Base-by-base conservation (phyloP, 2,888 invertebrate genomes). In the Diaphora mendica region DNA sequence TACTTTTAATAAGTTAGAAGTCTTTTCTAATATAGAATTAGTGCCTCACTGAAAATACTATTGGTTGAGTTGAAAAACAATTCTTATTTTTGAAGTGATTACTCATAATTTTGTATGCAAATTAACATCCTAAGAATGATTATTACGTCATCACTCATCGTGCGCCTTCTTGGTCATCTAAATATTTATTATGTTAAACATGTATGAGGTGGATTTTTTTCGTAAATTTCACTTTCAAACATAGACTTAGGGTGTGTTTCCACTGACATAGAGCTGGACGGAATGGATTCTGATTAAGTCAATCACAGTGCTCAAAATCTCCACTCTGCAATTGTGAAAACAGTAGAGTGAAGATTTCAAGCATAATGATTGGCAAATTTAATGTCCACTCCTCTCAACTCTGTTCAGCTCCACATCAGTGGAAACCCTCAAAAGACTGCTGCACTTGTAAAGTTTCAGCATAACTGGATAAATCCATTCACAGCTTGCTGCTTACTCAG, bases 41-140 rank as follows among this genome's bases (percentile, higher is more conserved):
- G 2, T 55, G n/a, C n/a, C 55, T 55, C 23, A 55, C 3, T 59
- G 26, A 59, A 26, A 62, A 15, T 62, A 26, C 13, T 59, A 59
- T 59, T 59, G 62, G 5, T 39, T 69, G 35, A 59, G 26, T n/a
- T 2, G 5, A 39, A 23, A 30, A 64, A 13, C 39, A 39, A 35
- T 51, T 44, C 44, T 64, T 55, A 33, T 64, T 73, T 44, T 73
- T 64, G 51, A 33, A 72, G n/a, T 68, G 72, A 51, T 73, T 73
- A 73, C 51, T 64, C 64, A 73, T n/a, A 68, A 15, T 65, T 67
- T 35, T 72, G 44, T 48, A 59, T 59, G 9, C 13, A 48, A 17
- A 35, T 48, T 42, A 35, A 35, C 17, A 35, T 55, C 35, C 39
- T 68, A 8, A 51, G n/a, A 55, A 30, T 62, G n/a, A 30, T 30